phyloP scores from a whole-genome alignment of 2,888 invertebrate genomes.

The Macrosiphum euphorbiae region DNA sequence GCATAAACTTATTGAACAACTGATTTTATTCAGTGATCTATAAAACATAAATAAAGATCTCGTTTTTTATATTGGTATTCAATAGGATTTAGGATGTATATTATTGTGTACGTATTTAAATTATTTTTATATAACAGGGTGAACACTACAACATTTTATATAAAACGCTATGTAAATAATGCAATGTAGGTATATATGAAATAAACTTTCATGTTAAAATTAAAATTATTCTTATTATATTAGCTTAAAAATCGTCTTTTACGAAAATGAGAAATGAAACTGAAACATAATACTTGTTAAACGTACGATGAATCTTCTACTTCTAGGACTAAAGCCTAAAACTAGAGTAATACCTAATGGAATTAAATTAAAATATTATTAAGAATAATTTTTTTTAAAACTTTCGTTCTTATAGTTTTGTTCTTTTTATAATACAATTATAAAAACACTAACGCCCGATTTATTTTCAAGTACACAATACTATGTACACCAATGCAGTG shows the following conservation, averaged over 20 bases:
- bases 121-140: not conserved
- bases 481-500: not conserved
- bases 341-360: not conserved
- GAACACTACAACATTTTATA: not conserved
- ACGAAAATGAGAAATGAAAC: not conserved
- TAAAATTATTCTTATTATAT: not conserved
- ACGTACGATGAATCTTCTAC: not conserved
- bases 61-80: not conserved
- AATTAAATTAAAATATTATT: not conserved
- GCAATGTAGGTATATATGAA: not conserved
- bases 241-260: not conserved
- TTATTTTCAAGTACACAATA: not conserved
- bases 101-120: not conserved
- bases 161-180: not conserved
- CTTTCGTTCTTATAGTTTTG: not conserved
- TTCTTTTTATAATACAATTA: not conserved
- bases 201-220: not conserved
- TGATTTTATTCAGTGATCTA: not conserved
- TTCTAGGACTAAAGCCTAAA: not conserved
- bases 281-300: not conserved
- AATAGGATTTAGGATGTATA: not conserved
- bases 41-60: not conserved
- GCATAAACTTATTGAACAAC: not conserved
- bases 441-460: not conserved
- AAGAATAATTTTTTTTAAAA: not conserved